Conservation (phyloP, 2,888 invertebrate species). For the Schrankia costaestrigalis region DNA sequence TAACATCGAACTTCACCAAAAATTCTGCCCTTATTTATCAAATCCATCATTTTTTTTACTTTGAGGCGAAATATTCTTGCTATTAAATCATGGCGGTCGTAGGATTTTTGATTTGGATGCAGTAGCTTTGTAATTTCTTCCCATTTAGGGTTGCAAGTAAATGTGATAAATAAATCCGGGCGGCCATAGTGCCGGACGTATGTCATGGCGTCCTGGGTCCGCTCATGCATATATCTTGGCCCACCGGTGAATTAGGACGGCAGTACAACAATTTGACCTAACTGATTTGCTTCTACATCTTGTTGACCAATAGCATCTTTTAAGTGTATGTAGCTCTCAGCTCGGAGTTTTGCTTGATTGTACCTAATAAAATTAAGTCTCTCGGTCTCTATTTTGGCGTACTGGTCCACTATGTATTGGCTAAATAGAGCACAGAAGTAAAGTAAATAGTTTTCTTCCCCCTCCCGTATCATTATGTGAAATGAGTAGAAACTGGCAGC, state of each 20-base stretch:
- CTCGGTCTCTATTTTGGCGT: slow-evolving; percentile 10
- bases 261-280: not conserved
- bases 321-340: slow-evolving; percentile 1
- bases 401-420: slow-evolving; percentile 6
- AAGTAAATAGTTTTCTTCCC: not conserved
- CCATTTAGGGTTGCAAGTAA: slow-evolving; percentile 2
- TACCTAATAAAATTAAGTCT: slow-evolving; percentile 5
- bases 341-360: slow-evolving; percentile 1
- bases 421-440: not conserved
- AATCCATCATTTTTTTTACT: slow-evolving; percentile 5
- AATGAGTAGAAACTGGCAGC: not conserved
- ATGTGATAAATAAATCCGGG: no score
- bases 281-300: not conserved
- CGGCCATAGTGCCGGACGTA: no score
- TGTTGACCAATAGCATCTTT: not conserved
- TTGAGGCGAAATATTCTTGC: slow-evolving; percentile 3
- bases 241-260: slow-evolving; percentile 1
- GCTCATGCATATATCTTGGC: not conserved
- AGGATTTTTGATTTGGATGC: not conserved
- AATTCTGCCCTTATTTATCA: slow-evolving; percentile 4
- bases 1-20: slow-evolving; percentile 4
- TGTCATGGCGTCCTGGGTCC: not conserved
- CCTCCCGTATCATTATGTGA: not conserved
- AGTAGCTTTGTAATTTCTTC: not conserved
- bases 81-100: slow-evolving; percentile 1